Base-by-base conservation (phyloP, 2,888 invertebrate genomes). In the Brachypterus glaber region DNA sequence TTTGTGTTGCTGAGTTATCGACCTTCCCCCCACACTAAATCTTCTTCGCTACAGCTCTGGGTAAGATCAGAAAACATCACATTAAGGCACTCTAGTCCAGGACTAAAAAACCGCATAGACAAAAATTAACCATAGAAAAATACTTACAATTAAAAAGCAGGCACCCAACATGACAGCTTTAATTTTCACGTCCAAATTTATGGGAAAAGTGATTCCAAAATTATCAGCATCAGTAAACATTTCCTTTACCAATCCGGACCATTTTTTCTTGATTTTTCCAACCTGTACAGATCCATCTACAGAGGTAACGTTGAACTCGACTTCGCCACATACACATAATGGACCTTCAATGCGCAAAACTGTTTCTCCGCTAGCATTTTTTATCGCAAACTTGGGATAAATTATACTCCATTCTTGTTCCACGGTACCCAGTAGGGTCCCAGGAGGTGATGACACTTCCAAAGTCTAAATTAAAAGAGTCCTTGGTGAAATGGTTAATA, bases 151-250 rank as follows among this genome's bases (percentile, higher is more conserved):
- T 26, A 82, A 66, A 58, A 82, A 76, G 54, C 81, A 77, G n/a
- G 81, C 80, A 35, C 79, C 82, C 12, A 83, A 62, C 45, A 82
- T 64, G 3, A 79, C 76, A 0, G 81, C 82, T 57, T 83, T 83
- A 63, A 81, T 77, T 60, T 77, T 76, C 31, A 81, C 81, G 57
- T 88, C 86, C 53, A 90, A 66, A 58, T 88, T 86, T 67, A 79
- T 66, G 0, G 89, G 89, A 60, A 90, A 90, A 8, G 74, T 73
- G 40, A 90, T 77, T 16, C 85, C 86, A 62, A 88, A 89, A 60
- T 79, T 77, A 61, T 88, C 86, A 0, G 84, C 70, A 62, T 85
- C 83, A 0, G 86, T 84, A 58, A 86, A 85, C 12, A 73, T 60
- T 65, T 88, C 87, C 37, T 82, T 74, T 1, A 74, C 70, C 30